phyloP scores from a whole-genome alignment of 2,888 invertebrate species.

The Orthosia gracilis region DNA sequence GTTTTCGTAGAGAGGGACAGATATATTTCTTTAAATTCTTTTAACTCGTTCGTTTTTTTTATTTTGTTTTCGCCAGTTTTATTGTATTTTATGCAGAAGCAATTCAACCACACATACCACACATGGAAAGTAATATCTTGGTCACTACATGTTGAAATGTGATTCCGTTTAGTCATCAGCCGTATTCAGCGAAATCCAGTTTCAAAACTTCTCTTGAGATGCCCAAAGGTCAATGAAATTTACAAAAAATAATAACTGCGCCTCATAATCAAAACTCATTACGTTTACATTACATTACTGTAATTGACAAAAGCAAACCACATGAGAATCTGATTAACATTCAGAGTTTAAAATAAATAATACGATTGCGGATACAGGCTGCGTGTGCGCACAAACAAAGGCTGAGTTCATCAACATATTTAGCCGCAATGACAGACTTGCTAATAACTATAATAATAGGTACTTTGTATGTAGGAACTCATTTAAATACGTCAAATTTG shows the following conservation, averaged over 20 bases:
- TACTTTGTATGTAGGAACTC: conserved; percentile 17
- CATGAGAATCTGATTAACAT: conserved; percentile 65
- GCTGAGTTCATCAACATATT: conserved; percentile 76
- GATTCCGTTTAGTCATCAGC: conserved; percentile 12
- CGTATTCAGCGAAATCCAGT: conserved; percentile 12
- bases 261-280: conserved; percentile 17
- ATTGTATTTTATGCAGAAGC: too few species aligned
- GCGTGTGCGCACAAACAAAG: conserved; percentile 71
- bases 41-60: too few species aligned
- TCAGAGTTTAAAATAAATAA: conserved; percentile 65
- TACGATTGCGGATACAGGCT: conserved; percentile 70
- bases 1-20: too few species aligned
- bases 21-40: too few species aligned
- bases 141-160: conserved; percentile 2
- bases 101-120: not conserved
- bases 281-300: conserved; percentile 56
- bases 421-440: conserved; percentile 56
- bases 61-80: not conserved
- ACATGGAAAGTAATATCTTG: conserved; percentile 17
- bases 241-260: conserved; percentile 31
- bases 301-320: conserved; percentile 57
- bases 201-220: conserved; percentile 25
- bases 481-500: not conserved
- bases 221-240: conserved; percentile 36
- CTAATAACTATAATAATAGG: conserved; percentile 6